Evolutionary conservation across 2,113 vertebrate species (phyloP), one percentile per base, ranked within the genome.

Genomic region (Antidorcas marsupialis): DNA sequence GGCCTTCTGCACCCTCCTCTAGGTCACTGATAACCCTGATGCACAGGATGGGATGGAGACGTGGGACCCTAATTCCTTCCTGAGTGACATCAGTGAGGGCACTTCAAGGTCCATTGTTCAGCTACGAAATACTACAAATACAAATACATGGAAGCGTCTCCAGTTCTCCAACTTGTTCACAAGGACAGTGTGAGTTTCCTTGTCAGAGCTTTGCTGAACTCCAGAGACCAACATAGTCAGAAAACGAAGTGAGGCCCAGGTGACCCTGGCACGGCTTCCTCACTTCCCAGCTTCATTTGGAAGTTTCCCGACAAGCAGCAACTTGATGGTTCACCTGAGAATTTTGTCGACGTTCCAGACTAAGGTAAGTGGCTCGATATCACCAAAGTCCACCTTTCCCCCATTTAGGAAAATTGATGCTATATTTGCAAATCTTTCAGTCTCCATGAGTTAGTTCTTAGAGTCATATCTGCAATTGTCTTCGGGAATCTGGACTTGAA

Each of bases 101-200:
- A 87, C 55, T 89, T 96, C 93, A 84, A 59, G 33, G 96, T 97
- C n/a, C 89, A 43, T 74, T 90, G 23, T 93, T 95, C 17, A 76
- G 71, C 17, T n/a, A 71, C 23, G 93, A 94, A 76, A 76, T 76
- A 76, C 71, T 76, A 43, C 71, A 43, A 27, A 76, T 33, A 59
- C 16, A 94, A 96, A 83, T 19, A 74, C 17, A 55, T 67, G 27
- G 89, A 62, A 81, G 10, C 78, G 47, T 82, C 33, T 71, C 33
- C 13, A 84, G 13, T 78, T 93, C 47, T 97, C 82, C 33, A 60
- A 71, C 45, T 92, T n/a, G 47, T 52, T 87, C 45, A 55, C 62
- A 59, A 93, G 83, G 55, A 87, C 39, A 87, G 64, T 3, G 2
- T 4, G 17, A 71, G 39, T 12, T 45, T 60, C 53, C 19, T 64